Evolutionary conservation across 2,113 vertebrate genomes (phyloP), one percentile per base, ranked within the genome.

Genomic region (Poeciliopsis turrubarensis): DNA sequence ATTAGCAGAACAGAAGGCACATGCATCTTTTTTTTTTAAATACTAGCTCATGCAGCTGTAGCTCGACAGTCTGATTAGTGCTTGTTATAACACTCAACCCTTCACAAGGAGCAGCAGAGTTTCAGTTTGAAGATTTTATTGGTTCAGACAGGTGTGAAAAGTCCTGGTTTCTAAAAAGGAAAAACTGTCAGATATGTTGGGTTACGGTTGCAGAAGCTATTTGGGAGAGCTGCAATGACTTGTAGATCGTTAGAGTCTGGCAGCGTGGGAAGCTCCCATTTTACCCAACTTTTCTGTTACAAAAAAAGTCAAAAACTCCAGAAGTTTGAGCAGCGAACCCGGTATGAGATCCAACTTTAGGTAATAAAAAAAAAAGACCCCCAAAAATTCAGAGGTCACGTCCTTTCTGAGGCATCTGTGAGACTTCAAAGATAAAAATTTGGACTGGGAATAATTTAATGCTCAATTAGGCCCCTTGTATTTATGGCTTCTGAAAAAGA

Each of bases 401-500:
- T 61, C 74, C 70, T 76, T 54, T 27, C 37, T 39, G 83, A 78
- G 29, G 72, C 68, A 78, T 81, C 68, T 65, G 51, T 31, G 31
- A 90, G 80, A 81, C 78, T 87, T 90, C 79, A 64, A 81, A 91
- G 77, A 91, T 78, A 84, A 79, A 80, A 85, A 60, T 73, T 88
- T 78, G 67, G 86, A 89, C 80, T 79, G 64, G 63, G 83, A 82
- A 86, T 90, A 90, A 91, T 91, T 88, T 86, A 88, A 91, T 74
- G 79, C 89, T 82, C 87, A 84, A 85, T 87, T 90, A 83, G 78
- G 83, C 85, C 83, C 60, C 89, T 84, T 90, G 83, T 78, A 86
- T 90, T 91, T 83, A 86, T 84, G 77, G 83, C 81, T 83, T 73
- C 81, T 86, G 72, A 89, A 86, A 44, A 88, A 89, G 77, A 82